Evolutionary conservation across 2,888 invertebrate genomes (phyloP).

Genomic region (Ceriagrion tenellum): DNA sequence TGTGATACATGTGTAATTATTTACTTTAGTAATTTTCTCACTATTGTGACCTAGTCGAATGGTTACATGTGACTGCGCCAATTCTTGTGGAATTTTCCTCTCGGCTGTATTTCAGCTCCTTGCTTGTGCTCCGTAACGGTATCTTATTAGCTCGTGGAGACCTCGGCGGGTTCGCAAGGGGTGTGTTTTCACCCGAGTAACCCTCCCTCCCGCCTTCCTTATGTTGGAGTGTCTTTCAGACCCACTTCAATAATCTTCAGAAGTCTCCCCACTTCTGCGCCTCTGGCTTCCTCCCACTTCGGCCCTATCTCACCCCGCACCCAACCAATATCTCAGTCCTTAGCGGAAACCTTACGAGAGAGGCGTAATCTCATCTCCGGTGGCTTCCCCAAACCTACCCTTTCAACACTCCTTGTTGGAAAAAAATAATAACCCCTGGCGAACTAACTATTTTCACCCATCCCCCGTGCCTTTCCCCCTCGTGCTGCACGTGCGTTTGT

Average conservation of each 20-base stretch:
- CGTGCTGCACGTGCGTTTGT: no score
- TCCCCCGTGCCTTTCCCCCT: neutral
- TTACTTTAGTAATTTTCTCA: no score
- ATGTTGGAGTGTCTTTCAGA: neutral
- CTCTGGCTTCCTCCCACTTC: neutral
- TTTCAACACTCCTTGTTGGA: neutral
- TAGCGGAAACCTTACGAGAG: slow-evolving; percentile 46
- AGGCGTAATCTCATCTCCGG: neutral
- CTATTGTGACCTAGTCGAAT: neutral
- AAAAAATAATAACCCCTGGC: neutral
- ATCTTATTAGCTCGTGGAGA: neutral
- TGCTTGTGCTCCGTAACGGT: neutral
- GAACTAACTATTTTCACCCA: neutral
- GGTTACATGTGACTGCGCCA: no score
- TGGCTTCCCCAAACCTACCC: neutral
- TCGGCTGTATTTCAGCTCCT: neutral
- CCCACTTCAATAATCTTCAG: slow-evolving; percentile 5
- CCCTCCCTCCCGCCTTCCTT: neutral
- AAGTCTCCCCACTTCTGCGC: neutral
- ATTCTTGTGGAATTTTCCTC: neutral
- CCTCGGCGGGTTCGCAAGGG: neutral
- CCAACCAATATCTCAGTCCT: slow-evolving; percentile 55
- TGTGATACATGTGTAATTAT: neutral
- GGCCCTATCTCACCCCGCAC: neutral
- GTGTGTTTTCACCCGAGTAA: neutral